These are phyloP conservation scores for Agelaius tricolor DNA, from an alignment of 2,113 vertebrate genomes.

Conservation along the genomic window DNA sequence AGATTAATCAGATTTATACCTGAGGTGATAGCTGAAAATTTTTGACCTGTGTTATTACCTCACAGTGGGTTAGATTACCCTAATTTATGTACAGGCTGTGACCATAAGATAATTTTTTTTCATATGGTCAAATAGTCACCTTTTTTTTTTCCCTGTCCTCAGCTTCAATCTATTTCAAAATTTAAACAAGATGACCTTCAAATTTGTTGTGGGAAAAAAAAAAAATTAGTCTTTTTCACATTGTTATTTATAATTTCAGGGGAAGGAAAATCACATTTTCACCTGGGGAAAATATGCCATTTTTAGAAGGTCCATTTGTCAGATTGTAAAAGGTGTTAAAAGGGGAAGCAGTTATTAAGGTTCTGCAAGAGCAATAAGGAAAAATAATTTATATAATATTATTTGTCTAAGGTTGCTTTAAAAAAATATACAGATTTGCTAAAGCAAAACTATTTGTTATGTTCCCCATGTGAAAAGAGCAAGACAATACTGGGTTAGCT, in stretches of 20 bases:
- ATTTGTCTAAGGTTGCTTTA: slow-evolving; percentile 18
- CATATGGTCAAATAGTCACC: not conserved
- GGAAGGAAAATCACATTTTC: slow-evolving; percentile 16
- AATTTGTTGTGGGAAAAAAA: not conserved
- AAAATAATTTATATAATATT: slow-evolving; percentile 14
- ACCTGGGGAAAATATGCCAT: not conserved
- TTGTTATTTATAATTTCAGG: slow-evolving; percentile 17
- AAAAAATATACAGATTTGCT: not conserved
- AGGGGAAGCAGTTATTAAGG: slow-evolving; percentile 21
- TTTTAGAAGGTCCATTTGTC: slow-evolving; percentile 44
- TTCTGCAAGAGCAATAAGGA: not conserved
- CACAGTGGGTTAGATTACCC: not conserved
- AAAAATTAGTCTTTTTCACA: not conserved
- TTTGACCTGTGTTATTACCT: not conserved
- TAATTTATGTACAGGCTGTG: not conserved
- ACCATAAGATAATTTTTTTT: not conserved
- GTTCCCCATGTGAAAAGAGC: not conserved
- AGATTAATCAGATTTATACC: not conserved
- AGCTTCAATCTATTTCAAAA: not conserved
- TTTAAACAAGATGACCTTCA: not conserved
- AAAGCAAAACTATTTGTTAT: not conserved
- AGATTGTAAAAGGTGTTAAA: not conserved
- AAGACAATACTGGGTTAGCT: not conserved
- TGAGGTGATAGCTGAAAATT: not conserved
- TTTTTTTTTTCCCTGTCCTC: not conserved